Evolutionary conservation across 2,888 invertebrate species (phyloP).

Genomic region (Cephus nigrinus): DNA sequence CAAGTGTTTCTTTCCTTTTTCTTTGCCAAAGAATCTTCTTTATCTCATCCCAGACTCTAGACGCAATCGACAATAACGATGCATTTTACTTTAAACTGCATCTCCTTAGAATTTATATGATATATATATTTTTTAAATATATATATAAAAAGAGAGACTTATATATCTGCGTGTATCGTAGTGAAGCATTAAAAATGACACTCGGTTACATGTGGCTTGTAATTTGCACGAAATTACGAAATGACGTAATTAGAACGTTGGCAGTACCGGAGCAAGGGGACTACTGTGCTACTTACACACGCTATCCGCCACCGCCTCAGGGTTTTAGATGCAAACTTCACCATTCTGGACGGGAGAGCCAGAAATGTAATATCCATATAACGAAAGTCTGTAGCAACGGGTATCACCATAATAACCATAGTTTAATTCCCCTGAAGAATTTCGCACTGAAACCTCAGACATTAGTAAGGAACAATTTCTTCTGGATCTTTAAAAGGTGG

Average conservation of each 20-base stretch:
- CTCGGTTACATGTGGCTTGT: conserved; percentile 1
- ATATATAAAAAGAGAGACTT: not conserved
- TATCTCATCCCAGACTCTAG: not conserved
- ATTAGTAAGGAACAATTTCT: not conserved
- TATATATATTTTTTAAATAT: no score
- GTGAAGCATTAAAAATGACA: not conserved
- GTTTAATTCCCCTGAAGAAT: not conserved
- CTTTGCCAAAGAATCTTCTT: not conserved
- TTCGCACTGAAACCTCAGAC: not conserved
- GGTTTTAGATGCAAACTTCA: not conserved
- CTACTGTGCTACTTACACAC: not conserved
- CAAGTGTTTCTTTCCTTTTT: not conserved
- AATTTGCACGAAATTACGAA: conserved; percentile 35
- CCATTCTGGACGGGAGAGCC: not conserved
- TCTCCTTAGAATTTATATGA: not conserved
- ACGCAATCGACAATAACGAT: not conserved
- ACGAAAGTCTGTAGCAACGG: not conserved
- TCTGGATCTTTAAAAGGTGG: not conserved
- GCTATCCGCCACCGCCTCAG: not conserved
- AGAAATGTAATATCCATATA: not conserved
- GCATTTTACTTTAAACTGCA: not conserved
- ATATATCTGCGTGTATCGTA: not conserved
- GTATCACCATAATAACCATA: not conserved
- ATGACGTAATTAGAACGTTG: conserved; percentile 28
- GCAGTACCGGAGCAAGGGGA: conserved; percentile 11